A percentile compares a stretch with the other conserved stretches of the same genome.
phyloP scores from a whole-genome alignment of 30 jellyfish, hydroid and myxozoan genomes.

The Kudoa iwatai region DNA sequence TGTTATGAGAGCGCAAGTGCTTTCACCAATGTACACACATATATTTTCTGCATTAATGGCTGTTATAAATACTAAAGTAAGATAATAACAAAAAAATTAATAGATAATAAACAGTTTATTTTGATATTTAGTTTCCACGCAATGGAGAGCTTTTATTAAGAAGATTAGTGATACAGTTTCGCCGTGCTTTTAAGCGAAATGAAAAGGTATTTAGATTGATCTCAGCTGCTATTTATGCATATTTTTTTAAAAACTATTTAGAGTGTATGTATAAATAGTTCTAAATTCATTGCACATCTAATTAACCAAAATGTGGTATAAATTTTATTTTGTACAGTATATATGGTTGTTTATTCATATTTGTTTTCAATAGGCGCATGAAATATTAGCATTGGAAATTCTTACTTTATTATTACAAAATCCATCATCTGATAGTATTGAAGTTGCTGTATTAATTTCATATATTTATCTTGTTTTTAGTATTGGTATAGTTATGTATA shows the following conservation, averaged over 20 bases:
- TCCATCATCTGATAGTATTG: slow-evolving; percentile 86
- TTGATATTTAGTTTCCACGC: slow-evolving; percentile 38
- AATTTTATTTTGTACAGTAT: neutral
- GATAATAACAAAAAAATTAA: neutral
- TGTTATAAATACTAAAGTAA: slow-evolving; percentile 52
- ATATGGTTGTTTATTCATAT: neutral
- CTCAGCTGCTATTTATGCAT: neutral
- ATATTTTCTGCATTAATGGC: slow-evolving; percentile 75
- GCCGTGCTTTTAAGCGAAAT: slow-evolving; percentile 53
- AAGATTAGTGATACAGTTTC: slow-evolving; percentile 27
- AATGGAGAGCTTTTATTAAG: slow-evolving; percentile 73
- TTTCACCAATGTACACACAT: slow-evolving; percentile 69
- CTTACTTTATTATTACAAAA: slow-evolving; percentile 42
- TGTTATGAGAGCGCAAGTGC: slow-evolving; percentile 72
- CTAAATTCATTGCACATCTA: slow-evolving; percentile 48
- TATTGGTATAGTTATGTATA: neutral
- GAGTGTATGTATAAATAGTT: slow-evolving; percentile 43
- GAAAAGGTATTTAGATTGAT: slow-evolving; percentile 25
- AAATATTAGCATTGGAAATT: slow-evolving; percentile 36
- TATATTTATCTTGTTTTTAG: neutral
- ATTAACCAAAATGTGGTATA: slow-evolving; percentile 75
- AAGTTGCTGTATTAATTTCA: slow-evolving; percentile 21
- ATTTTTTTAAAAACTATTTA: slow-evolving; percentile 1
- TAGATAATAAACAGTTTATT: neutral
- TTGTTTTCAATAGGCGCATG: slow-evolving; percentile 35